A percentile compares a stretch with the other conserved stretches of the same genome.
Evolutionary conservation across 2,888 invertebrate genomes (phyloP).

Genomic region (Drosophila setosimentum): DNA sequence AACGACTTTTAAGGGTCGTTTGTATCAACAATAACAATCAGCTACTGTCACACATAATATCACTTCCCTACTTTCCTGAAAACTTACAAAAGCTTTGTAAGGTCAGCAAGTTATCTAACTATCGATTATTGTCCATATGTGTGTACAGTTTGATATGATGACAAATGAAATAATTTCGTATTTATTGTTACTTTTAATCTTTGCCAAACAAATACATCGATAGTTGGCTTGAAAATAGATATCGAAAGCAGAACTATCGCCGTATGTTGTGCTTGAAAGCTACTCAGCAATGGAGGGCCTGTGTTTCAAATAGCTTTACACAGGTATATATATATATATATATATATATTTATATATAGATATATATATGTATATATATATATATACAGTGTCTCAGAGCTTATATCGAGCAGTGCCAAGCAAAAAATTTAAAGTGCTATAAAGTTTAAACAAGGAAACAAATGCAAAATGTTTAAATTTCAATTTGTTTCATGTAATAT

Average conservation of each 20-base stretch:
- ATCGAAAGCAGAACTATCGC: neutral
- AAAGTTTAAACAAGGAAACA: no score
- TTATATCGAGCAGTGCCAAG: no score
- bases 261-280: constrained; percentile 18
- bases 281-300: neutral
- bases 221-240: neutral
- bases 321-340: neutral
- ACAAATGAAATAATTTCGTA: no score
- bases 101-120: neutral
- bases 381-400: no score
- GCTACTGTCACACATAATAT: constrained; percentile 5
- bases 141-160: neutral
- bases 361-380: neutral
- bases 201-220: constrained; percentile 6
- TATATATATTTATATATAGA: neutral
- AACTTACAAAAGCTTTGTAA: constrained; percentile 27
- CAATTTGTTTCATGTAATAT: no score
- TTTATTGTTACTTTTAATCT: neutral
- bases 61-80: neutral
- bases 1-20: constrained; percentile 57
- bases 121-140: constrained; percentile 9
- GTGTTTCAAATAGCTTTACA: neutral
- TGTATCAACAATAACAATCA: constrained; percentile 61
- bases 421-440: no score
- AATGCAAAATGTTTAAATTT: no score